A percentile compares a stretch with the other conserved stretches of the same genome.
phyloP scores from a whole-genome alignment of 2,888 invertebrate genomes.

The Hypselothyrea guttata region DNA sequence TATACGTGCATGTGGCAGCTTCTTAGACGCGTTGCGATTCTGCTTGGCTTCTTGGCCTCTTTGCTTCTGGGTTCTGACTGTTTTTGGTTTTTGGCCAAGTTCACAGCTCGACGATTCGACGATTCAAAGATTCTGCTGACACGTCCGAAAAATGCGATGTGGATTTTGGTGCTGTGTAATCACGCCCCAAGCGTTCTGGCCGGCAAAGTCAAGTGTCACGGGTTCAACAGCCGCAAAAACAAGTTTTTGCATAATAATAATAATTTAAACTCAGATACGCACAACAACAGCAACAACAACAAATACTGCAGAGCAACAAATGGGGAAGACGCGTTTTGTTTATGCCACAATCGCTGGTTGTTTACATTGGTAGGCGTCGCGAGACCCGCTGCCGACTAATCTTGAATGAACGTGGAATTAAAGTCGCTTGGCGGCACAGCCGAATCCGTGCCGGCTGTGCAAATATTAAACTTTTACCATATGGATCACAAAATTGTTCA shows the following conservation, averaged over 20 bases:
- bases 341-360: slow-evolving; percentile 16
- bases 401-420: slow-evolving; percentile 1
- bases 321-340: slow-evolving; percentile 14
- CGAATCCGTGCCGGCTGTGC: slow-evolving; percentile 32
- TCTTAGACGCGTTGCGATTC: background rate
- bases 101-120: slow-evolving; percentile 10
- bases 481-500: background rate
- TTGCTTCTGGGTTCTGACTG: background rate
- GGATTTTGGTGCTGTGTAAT: slow-evolving; percentile 14
- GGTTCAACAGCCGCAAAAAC: slow-evolving; percentile 67
- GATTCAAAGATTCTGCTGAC: slow-evolving; percentile 26
- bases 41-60: no score
- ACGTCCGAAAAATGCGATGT: slow-evolving; percentile 22
- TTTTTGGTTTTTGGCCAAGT: slow-evolving; percentile 21
- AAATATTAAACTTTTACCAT: slow-evolving; percentile 33
- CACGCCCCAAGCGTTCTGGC: slow-evolving; percentile 37
- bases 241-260: slow-evolving; percentile 59
- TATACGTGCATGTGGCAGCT: slow-evolving; percentile 45
- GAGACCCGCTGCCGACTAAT: background rate
- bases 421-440: slow-evolving; percentile 22
- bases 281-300: slow-evolving; percentile 13
- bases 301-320: slow-evolving; percentile 23
- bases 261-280: slow-evolving; percentile 7
- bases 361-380: slow-evolving; percentile 20
- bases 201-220: slow-evolving; percentile 66